A percentile compares a stretch with the other conserved stretches of the same genome.
Conservation (phyloP, 2,113 vertebrate genomes). For the Peromyscus leucopus region DNA sequence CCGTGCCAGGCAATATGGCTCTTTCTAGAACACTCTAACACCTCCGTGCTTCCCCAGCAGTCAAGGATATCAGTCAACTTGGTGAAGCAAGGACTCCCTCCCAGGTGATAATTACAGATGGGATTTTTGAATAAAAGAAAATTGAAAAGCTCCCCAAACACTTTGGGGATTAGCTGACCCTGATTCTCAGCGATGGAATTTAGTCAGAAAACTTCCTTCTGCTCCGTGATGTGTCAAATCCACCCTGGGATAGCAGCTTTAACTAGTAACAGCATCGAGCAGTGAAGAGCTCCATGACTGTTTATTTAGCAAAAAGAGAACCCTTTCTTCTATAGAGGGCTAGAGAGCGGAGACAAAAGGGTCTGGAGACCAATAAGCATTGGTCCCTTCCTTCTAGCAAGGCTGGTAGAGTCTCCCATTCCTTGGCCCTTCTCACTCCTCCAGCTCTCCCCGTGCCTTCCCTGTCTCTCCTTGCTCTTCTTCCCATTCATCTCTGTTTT, state of each 20-base stretch:
- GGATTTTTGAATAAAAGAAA: conserved; percentile 23
- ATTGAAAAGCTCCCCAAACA: not conserved
- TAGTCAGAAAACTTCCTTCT: not conserved
- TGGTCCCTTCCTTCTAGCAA: fast-evolving
- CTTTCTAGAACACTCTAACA: conserved; percentile 21
- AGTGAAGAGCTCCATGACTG: not conserved
- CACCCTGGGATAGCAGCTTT: not conserved
- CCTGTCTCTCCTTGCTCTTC: not conserved
- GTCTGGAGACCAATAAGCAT: not conserved
- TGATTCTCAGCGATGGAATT: not conserved
- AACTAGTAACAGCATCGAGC: not conserved
- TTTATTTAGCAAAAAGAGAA: not conserved
- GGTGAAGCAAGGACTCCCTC: not conserved
- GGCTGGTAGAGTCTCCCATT: too few relatives aligned
- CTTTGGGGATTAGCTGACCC: not conserved
- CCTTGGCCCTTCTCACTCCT: fast-evolving
- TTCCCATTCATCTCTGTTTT: too few relatives aligned
- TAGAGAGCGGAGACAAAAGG: fast-evolving
- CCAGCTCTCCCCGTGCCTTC: not conserved
- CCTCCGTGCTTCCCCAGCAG: conserved; percentile 35
- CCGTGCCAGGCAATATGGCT: not conserved
- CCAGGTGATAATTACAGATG: conserved; percentile 14
- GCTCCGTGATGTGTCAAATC: not conserved
- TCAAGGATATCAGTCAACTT: not conserved
- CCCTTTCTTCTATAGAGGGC: fast-evolving